These are phyloP conservation scores for Trissonchulus latispiculum DNA, from an alignment of 2,888 invertebrate species.

Conservation along the genomic window DNA sequence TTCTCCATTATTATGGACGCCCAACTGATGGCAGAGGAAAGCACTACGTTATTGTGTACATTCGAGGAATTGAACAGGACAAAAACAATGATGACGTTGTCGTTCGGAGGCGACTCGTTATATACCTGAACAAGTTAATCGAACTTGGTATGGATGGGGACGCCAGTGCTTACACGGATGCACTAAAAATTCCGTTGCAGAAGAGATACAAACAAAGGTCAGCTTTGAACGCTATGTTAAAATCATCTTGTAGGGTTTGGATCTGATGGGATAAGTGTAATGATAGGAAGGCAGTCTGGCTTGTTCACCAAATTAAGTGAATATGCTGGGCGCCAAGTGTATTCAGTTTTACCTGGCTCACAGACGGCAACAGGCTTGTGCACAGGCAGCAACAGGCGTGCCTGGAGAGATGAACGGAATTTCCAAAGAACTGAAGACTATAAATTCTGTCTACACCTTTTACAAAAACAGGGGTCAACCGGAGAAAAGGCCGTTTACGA, in stretches of 20 bases:
- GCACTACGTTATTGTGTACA: not conserved
- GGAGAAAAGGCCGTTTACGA: not conserved
- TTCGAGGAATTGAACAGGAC: not conserved
- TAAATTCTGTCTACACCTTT: not conserved
- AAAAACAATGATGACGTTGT: not conserved
- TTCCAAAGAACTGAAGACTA: not conserved
- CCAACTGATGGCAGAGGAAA: not conserved
- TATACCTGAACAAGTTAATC: not conserved
- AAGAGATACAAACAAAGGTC: not conserved
- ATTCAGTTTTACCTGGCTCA: not conserved
- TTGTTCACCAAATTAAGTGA: not conserved
- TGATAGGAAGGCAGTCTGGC: not conserved
- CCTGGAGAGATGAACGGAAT: not conserved
- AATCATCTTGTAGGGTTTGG: not conserved
- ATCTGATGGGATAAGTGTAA: slow-evolving; percentile 4
- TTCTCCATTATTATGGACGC: not conserved
- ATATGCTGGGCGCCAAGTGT: not conserved
- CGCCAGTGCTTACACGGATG: not conserved
- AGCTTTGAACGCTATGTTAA: not conserved
- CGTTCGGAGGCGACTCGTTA: not conserved
- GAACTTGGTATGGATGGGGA: not conserved
- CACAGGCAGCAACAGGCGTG: too few relatives aligned
- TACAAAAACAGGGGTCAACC: not conserved
- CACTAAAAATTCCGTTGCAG: not conserved
- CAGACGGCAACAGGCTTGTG: not conserved